phyloP scores from a whole-genome alignment of 2,888 invertebrate genomes.

The Phymatocera aterrima region DNA sequence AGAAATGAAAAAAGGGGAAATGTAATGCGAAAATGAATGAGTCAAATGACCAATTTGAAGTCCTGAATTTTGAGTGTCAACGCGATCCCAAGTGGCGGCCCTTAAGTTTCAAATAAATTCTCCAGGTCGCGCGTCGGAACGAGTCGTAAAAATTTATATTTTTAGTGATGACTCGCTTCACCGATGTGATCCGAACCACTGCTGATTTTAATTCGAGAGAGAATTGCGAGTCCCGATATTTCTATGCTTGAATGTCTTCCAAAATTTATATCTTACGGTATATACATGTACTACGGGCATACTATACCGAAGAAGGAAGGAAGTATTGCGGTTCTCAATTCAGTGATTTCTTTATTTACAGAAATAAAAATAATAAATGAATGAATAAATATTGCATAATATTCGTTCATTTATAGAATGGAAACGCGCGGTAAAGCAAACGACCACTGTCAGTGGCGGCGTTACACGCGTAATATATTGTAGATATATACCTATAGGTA shows the following conservation, averaged over 20 bases:
- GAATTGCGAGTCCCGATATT: background rate
- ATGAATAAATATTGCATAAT: background rate
- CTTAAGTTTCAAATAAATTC: slow-evolving; percentile 5
- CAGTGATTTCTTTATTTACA: background rate
- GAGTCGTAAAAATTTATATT: slow-evolving; percentile 27
- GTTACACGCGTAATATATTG: no score
- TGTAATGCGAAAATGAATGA: background rate
- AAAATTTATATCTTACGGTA: no score
- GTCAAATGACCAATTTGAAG: background rate
- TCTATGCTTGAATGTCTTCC: background rate
- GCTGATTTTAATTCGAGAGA: background rate
- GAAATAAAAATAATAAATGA: background rate
- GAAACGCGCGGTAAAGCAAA: background rate
- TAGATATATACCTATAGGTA: background rate
- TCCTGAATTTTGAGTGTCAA: background rate
- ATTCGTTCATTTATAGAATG: background rate
- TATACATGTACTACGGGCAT: no score
- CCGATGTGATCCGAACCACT: slow-evolving; percentile 12
- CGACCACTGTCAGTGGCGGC: background rate
- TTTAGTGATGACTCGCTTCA: slow-evolving; percentile 39
- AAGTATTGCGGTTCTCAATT: background rate
- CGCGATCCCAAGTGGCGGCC: background rate
- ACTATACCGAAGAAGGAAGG: background rate
- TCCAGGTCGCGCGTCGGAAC: slow-evolving; percentile 4
- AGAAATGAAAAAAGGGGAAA: no score